Percentiles rank a stretch among this genome's conserved stretches.
These are phyloP conservation scores for Brachypterus glaber DNA, from an alignment of 2,888 invertebrate genomes.

Conservation along the genomic window DNA sequence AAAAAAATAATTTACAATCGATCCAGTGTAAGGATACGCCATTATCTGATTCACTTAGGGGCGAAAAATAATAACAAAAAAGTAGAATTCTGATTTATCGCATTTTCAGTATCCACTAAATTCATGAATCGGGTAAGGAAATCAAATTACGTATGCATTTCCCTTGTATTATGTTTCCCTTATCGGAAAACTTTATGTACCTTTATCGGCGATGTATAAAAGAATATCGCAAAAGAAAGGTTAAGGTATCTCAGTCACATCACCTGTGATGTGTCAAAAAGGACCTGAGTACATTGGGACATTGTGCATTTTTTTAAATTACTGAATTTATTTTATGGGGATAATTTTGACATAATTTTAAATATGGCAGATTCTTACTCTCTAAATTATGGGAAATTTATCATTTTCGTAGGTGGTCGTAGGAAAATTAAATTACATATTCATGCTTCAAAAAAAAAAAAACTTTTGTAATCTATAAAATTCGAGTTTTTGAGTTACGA, in stretches of 20 bases:
- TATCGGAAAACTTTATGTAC: slow-evolving; percentile 36
- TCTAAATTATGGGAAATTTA: no score
- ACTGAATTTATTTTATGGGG: no score
- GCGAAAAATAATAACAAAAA: slow-evolving; percentile 29
- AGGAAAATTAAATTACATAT: no score
- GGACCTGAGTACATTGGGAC: no score
- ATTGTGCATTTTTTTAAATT: no score
- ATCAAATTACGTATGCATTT: slow-evolving; percentile 41
- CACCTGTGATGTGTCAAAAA: slow-evolving; percentile 20
- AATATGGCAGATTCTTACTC: no score
- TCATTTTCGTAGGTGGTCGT: no score
- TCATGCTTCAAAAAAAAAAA: no score
- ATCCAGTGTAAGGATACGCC: background rate
- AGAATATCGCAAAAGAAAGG: slow-evolving; percentile 20
- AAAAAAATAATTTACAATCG: background rate
- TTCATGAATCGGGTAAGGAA: slow-evolving; percentile 29
- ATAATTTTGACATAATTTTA: no score
- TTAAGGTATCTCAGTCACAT: slow-evolving; percentile 19
- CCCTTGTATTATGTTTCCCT: slow-evolving; percentile 34
- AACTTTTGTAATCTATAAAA: no score
- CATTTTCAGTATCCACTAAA: slow-evolving; percentile 27
- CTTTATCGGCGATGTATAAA: slow-evolving; percentile 32
- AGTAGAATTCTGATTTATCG: slow-evolving; percentile 34
- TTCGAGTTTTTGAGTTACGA: no score
- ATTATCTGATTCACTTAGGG: slow-evolving; percentile 12